Percentiles rank a stretch among this genome's conserved stretches.
Conservation (phyloP, 1,140 invertebrate genomes). For the Euschistus heros region DNA sequence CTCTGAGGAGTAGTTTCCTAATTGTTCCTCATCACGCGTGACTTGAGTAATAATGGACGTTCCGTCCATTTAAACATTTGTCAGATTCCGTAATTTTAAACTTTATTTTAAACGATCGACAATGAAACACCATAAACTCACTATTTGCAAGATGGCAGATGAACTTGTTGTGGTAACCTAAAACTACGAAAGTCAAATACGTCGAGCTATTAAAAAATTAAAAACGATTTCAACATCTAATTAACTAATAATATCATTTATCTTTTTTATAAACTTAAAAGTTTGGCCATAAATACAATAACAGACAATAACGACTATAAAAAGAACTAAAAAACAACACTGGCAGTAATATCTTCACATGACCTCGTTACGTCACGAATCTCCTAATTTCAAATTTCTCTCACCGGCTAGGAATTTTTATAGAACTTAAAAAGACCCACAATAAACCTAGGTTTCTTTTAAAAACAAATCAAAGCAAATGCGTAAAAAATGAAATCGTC, state of each 20-base stretch:
- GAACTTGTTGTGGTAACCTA: slow-evolving; percentile 26
- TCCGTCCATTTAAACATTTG: slow-evolving; percentile 90
- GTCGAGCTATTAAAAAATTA: too few relatives aligned
- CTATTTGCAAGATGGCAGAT: slow-evolving; percentile 24
- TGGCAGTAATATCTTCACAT: not conserved
- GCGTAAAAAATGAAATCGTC: too few relatives aligned
- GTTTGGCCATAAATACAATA: too few relatives aligned
- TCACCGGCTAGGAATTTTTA: slow-evolving; percentile 1
- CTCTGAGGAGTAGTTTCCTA: slow-evolving; percentile 79
- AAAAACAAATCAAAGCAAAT: too few relatives aligned
- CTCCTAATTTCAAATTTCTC: slow-evolving; percentile 8
- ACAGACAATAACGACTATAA: too few relatives aligned
- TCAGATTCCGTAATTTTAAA: slow-evolving; percentile 31
- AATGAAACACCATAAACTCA: slow-evolving; percentile 4
- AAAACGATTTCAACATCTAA: too few relatives aligned
- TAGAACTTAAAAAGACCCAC: too few relatives aligned
- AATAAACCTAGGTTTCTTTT: too few relatives aligned
- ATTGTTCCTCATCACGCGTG: slow-evolving; percentile 89
- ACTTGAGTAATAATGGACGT: slow-evolving; percentile 97
- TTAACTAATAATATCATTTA: too few relatives aligned
- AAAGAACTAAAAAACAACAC: slow-evolving; percentile 1
- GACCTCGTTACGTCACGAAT: slow-evolving; percentile 13
- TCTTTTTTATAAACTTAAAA: too few relatives aligned
- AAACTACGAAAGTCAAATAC: not conserved
- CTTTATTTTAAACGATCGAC: slow-evolving; percentile 18